Conservation (phyloP, 1,140 invertebrate genomes). For the Pseudoatta argentina region DNA sequence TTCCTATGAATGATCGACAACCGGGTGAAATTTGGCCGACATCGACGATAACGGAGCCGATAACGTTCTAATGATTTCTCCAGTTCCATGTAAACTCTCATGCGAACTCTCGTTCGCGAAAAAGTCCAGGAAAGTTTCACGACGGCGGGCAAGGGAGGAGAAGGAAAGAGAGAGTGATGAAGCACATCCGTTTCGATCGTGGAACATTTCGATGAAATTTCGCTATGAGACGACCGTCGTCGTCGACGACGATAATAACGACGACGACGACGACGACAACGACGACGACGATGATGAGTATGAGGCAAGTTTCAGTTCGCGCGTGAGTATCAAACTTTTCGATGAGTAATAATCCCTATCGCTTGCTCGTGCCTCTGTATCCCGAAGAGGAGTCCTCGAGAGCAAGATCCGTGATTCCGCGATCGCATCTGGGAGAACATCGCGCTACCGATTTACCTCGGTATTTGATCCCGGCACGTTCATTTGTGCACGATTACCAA, state of each 20-base stretch:
- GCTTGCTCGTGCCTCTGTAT: slow-evolving; percentile 7
- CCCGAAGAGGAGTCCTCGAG: neutral
- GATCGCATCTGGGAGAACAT: slow-evolving; percentile 21
- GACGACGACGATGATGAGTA: neutral
- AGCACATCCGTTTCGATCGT: neutral
- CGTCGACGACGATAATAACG: neutral
- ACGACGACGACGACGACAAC: neutral
- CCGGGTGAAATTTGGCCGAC: slow-evolving; percentile 4
- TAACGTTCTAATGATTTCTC: slow-evolving; percentile 44
- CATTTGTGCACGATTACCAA: slow-evolving; percentile 29
- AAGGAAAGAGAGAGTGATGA: neutral
- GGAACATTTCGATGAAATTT: slow-evolving; percentile 29
- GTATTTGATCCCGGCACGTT: slow-evolving; percentile 15
- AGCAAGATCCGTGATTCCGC: slow-evolving; percentile 25
- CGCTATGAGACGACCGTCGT: slow-evolving; percentile 12
- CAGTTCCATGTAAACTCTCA: neutral
- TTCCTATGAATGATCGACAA: slow-evolving; percentile 34
- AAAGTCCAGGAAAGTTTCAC: slow-evolving; percentile 24
- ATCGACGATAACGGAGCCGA: slow-evolving; percentile 10
- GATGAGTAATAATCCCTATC: neutral
- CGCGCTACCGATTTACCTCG: slow-evolving; percentile 36
- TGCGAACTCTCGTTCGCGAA: neutral
- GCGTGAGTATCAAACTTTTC: slow-evolving; percentile 51
- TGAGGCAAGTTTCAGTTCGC: slow-evolving; percentile 25
- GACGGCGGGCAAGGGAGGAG: neutral